Evolutionary conservation across 2,888 invertebrate species (phyloP), one percentile per base, ranked within the genome.

Genomic region (Leucophenga maculata): DNA sequence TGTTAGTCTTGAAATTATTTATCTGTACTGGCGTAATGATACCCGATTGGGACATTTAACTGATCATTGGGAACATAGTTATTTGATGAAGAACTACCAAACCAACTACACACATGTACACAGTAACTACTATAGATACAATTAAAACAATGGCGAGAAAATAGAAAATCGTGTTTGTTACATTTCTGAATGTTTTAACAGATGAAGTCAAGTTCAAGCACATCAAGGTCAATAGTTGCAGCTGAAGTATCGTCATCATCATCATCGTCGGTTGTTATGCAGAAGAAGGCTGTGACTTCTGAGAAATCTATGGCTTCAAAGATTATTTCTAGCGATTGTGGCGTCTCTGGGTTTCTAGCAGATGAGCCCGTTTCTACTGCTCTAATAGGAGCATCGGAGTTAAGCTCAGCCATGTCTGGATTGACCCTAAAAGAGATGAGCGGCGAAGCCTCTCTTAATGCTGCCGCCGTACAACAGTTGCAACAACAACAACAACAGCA

Each of bases 241-340:
- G 39, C 39, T 39, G 72, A 52, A 71, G 77, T 68, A 73, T 76
- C 44, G 76, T 74, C 74, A 0, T 70, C 73, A 9, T 67, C 65
- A 66, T 73, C 74, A 60, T 73, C 65, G 18, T 74, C 69, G 67
- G 69, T 71, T 69, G 68, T 72, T 73, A 73, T 74, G 68, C 72
- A 73, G 70, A 71, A 72, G 65, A 67, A 69, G 57, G 67, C 69
- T 60, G 39, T 55, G 14, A 44, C 55, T 62, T 32, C 64, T 54
- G 39, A 64, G 22, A 55, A 68, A 26, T 9, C 55, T 9, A 44
- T 50, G 4, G 50, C 65, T 6, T 55, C 65, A 13, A 65, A 31
- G 26, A 11, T 48, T 16, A 18, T 59, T 14, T 3, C 57, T 14
- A 46, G 18, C n/a, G 54, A 16, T 44, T 14, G 22, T 20, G 62